Evolutionary conservation across 2,797 vertebrate genomes (phyloP).

Genomic region (Tapera naevia): DNA sequence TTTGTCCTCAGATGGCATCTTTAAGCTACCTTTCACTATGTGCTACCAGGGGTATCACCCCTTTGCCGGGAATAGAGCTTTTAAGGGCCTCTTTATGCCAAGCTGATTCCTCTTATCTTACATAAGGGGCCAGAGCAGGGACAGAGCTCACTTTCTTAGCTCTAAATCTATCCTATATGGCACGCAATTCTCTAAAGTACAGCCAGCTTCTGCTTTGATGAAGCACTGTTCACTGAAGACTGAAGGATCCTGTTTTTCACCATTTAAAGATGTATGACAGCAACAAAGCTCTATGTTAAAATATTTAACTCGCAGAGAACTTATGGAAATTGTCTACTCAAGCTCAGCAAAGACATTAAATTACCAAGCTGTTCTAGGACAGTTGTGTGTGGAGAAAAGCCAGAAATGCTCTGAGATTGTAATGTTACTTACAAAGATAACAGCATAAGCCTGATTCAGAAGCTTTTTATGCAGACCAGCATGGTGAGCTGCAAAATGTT

Average conservation of each 20-base stretch:
- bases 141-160: neutral
- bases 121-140: conserved; percentile 49
- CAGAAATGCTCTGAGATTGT: conserved; percentile 38
- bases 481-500: conserved; percentile 61
- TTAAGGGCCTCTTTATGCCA: conserved; percentile 58
- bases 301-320: conserved; percentile 63
- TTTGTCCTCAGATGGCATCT: conserved; percentile 23
- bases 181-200: conserved; percentile 62
- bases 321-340: conserved; percentile 73
- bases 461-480: conserved; percentile 41
- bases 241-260: conserved; percentile 56
- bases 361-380: conserved; percentile 66
- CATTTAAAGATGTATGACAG: conserved; percentile 65
- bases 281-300: conserved; percentile 68
- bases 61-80: conserved; percentile 17
- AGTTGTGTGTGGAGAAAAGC: conserved; percentile 60
- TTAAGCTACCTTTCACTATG: neutral
- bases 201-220: conserved; percentile 51
- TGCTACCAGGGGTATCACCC: neutral
- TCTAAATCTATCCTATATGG: conserved; percentile 43
- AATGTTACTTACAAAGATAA: conserved; percentile 50
- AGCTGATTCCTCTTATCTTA: conserved; percentile 45
- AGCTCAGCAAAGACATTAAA: conserved; percentile 63
- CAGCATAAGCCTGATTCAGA: conserved; percentile 39
- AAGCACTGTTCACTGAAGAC: conserved; percentile 31